Evolutionary conservation across 2,888 invertebrate species (phyloP), one percentile per base, ranked within the genome.

Genomic region (Pyralis farinalis): DNA sequence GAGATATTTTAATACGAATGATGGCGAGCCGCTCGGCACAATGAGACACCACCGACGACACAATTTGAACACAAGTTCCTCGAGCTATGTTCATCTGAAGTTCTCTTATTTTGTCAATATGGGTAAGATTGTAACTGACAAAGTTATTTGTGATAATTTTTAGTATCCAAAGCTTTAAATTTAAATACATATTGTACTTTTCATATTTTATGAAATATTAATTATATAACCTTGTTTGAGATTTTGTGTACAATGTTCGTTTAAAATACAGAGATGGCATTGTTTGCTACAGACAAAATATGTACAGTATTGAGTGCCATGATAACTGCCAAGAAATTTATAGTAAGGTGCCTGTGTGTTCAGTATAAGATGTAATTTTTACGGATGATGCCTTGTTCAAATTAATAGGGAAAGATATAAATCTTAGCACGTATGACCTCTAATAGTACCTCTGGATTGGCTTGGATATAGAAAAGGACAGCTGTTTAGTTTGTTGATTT

Each of bases 281-380:
- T 47, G 55, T 59, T 55, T 54, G 60, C 54, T 57, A 50, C 60
- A 53, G 50, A 51, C 53, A 49, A 50, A 16, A 46, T 53, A 53
- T 51, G 54, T 58, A 53, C 60, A 49, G 46, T 54, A 51, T 60
- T 54, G 67, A 62, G 85, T 86, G 86, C 85, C 85, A 86, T 86
- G 66, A 65, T 62, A 58, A 75, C 76, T 79, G 83, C 80, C 85
- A 81, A 81, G 69, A 71, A 58, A 71, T 66, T 58, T 67, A 65
- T 71, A 66, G 63, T 79, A 78, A 84, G 80, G 79, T 79, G 85
- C 86, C 85, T 83, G 80, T 76, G 87, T 86, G 86, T 87, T 86
- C 85, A 86, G 68, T 62, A 62, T 72, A 68, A 58, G 65, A 67
- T 54, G 54, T 69, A 62, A 63, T 58, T 46, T n/a, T 59, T 63